Evolutionary conservation across 1,140 invertebrate genomes (phyloP).

Genomic region (Harlomillsia oculata): DNA sequence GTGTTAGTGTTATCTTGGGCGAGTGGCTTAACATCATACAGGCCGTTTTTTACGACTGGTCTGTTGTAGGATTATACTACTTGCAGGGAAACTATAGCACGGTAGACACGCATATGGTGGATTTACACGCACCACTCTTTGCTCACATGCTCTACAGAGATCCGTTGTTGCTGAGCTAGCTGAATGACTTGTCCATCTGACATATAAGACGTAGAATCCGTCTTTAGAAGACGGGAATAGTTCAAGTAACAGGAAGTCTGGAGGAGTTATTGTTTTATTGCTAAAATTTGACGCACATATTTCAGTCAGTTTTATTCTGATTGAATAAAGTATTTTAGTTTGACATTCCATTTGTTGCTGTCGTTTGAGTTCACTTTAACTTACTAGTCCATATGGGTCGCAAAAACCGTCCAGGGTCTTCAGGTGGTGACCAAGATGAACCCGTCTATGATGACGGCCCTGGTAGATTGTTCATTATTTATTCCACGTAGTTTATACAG

Average conservation of each 20-base stretch:
- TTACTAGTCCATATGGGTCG: conserved; percentile 35
- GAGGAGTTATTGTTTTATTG: background rate
- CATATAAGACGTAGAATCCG: background rate
- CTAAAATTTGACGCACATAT: background rate
- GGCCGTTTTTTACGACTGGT: conserved; percentile 15
- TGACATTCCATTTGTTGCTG: background rate
- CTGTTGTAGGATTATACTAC: conserved; percentile 9
- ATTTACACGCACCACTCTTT: conserved; percentile 19
- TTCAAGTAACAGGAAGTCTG: background rate
- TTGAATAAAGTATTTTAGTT: background rate
- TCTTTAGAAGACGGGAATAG: background rate
- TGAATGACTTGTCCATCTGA: too few species aligned
- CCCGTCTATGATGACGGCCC: conserved; percentile 30
- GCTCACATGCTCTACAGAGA: conserved; percentile 11
- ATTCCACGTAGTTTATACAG: conserved; percentile 17
- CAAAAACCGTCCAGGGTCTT: conserved; percentile 29
- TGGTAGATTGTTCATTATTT: conserved; percentile 17
- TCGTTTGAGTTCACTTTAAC: background rate
- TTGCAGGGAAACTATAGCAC: background rate
- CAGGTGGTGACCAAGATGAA: conserved; percentile 7
- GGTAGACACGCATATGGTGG: conserved; percentile 7
- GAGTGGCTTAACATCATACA: conserved; percentile 5
- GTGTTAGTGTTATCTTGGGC: background rate
- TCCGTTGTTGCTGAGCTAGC: background rate
- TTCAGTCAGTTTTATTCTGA: background rate